These are phyloP conservation scores for Pseudochirops corinnae DNA, from an alignment of 2,797 vertebrate species.

Conservation along the genomic window DNA sequence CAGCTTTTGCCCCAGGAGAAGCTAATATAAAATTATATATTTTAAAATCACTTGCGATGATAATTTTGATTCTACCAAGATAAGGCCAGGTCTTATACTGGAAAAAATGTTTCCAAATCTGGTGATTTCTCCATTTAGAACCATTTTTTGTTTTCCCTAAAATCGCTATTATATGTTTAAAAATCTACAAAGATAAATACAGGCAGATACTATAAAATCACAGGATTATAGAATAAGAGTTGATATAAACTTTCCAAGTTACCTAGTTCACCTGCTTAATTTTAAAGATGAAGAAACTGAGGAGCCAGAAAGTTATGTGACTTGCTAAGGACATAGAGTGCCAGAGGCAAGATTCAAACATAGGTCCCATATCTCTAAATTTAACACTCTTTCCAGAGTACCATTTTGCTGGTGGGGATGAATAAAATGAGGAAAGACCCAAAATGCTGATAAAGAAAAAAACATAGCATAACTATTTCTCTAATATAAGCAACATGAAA, in stretches of 20 bases:
- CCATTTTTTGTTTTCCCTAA: not conserved
- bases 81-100: not conserved
- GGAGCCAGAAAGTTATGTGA: not conserved
- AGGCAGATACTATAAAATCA: not conserved
- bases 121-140: not conserved
- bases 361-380: not conserved
- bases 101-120: not conserved
- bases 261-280: not conserved
- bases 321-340: not conserved
- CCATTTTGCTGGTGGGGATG: not conserved
- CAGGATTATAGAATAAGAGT: not conserved
- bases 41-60: not conserved
- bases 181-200: not conserved
- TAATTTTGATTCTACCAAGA: not conserved
- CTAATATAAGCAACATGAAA: not conserved
- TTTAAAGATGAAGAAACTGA: not conserved
- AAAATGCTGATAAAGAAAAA: not conserved
- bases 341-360: not conserved
- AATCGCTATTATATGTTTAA: not conserved
- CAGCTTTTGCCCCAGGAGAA: not conserved
- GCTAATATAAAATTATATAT: not conserved
- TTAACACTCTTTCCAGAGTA: not conserved
- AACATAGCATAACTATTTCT: not conserved
- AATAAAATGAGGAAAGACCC: not conserved
- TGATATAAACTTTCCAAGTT: not conserved